Evolutionary conservation across 2,797 vertebrate species (phyloP), one percentile per base, ranked within the genome.

Genomic region (Danionella dracula): DNA sequence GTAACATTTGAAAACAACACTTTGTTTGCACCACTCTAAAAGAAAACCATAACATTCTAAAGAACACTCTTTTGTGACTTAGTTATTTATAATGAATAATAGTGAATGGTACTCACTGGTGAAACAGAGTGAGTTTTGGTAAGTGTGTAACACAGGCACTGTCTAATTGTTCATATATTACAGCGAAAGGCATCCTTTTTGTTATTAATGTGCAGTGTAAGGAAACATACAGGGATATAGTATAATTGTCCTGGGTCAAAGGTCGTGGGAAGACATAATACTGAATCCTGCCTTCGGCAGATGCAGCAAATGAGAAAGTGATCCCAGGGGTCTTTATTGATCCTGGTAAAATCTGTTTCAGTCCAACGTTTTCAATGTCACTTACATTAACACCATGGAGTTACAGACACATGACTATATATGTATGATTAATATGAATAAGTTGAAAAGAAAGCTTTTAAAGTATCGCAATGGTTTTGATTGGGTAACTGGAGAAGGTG

Each of bases 231-330:
- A 4, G 11, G 31, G 40, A 16, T 12, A 9, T 8, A 11, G 72
- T 78, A 76, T 82, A 78, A 79, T 68, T 78, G 73, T 82, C 71
- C 58, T 12, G 51, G 73, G 75, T 74, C 76, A 71, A 79, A 79
- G 87, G 85, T 89, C 90, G 84, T 90, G 88, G 89, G 88, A 90
- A 89, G 78, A 83, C 80, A 54, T 54, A 67, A 63, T 82, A 78
- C 74, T 84, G 78, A 84, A 88, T 71, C 83, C 86, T 82, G 82
- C 84, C 87, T 85, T 84, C 73, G 27, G 68, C 76, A 77, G 42
- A 32, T 73, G 81, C 81, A 79, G 77, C 78, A 78, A 81, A n/a
- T 12, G 38, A 3, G 44, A 70, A 38, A 46, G 19, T 44, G 68
- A 67, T 49, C 46, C 62, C 68, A 29, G 6, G 4, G 48, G 16